These are phyloP conservation scores for Gnathonemus longibarbis DNA, from an alignment of 2,113 vertebrate species.

Conservation along the genomic window DNA sequence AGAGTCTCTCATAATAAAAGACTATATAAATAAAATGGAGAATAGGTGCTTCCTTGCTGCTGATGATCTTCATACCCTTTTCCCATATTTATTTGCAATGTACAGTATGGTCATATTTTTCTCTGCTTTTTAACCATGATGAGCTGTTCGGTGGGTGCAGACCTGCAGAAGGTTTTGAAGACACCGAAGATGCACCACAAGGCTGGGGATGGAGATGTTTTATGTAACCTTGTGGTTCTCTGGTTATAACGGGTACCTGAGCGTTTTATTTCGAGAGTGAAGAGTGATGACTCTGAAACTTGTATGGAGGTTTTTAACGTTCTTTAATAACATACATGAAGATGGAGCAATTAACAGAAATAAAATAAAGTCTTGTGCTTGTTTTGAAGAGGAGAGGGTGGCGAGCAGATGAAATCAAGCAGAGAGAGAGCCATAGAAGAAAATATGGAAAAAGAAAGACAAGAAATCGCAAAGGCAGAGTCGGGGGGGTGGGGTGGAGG, in stretches of 20 bases:
- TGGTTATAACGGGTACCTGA: neutral
- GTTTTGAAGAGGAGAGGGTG: constrained; percentile 61
- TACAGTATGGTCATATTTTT: neutral
- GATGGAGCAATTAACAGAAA: constrained; percentile 71
- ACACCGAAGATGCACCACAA: neutral
- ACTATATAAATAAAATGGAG: neutral
- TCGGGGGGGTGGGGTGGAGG: neutral
- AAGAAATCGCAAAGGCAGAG: constrained; percentile 38
- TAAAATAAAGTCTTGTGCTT: constrained; percentile 63
- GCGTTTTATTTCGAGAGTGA: neutral
- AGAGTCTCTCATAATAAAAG: constrained; percentile 9
- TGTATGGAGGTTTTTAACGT: constrained; percentile 46
- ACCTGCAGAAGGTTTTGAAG: neutral
- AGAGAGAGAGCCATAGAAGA: constrained; percentile 23
- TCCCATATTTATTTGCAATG: neutral
- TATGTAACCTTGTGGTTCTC: neutral
- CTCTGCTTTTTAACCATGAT: neutral
- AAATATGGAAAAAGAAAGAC: constrained; percentile 20
- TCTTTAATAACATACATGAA: constrained; percentile 81
- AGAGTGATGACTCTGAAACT: neutral
- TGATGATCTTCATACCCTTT: neutral
- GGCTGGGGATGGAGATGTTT: neutral
- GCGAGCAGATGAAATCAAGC: constrained; percentile 47
- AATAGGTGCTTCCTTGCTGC: neutral
- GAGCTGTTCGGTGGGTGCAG: neutral